phyloP scores from a whole-genome alignment of 2,888 invertebrate genomes.

The Meteorus colon region DNA sequence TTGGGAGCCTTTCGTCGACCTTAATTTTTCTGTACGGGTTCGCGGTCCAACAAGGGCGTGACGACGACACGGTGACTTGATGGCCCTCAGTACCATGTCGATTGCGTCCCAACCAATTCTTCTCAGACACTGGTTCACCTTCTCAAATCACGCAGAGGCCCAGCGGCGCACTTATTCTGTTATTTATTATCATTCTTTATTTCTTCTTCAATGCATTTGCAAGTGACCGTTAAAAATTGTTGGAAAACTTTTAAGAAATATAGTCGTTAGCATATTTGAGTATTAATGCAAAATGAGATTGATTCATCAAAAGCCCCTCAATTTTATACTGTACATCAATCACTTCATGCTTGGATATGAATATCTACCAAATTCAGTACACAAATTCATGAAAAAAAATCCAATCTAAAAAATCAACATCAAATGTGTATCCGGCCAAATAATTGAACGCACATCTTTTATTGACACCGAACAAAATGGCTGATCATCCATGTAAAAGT shows the following conservation, averaged over 20 bases:
- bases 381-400: neutral
- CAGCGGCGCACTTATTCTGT: constrained; percentile 16
- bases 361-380: no score
- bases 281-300: no score
- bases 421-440: neutral
- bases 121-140: constrained; percentile 49
- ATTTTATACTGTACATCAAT: no score
- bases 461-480: constrained; percentile 44
- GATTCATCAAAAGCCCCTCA: no score
- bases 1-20: constrained; percentile 31
- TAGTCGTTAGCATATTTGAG: no score
- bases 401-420: neutral
- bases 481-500: constrained; percentile 13
- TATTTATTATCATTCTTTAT: neutral
- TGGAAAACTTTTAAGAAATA: neutral
- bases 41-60: constrained; percentile 39
- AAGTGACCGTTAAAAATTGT: neutral
- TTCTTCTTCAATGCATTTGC: neutral
- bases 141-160: constrained; percentile 43
- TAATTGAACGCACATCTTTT: neutral
- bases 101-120: constrained; percentile 44
- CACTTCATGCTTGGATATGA: no score
- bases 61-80: constrained; percentile 30
- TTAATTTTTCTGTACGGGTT: constrained; percentile 40
- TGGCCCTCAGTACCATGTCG: constrained; percentile 43